These are phyloP conservation scores for Chaetoderma sp. DNA, from an alignment of 2,888 invertebrate genomes.

Conservation along the genomic window DNA sequence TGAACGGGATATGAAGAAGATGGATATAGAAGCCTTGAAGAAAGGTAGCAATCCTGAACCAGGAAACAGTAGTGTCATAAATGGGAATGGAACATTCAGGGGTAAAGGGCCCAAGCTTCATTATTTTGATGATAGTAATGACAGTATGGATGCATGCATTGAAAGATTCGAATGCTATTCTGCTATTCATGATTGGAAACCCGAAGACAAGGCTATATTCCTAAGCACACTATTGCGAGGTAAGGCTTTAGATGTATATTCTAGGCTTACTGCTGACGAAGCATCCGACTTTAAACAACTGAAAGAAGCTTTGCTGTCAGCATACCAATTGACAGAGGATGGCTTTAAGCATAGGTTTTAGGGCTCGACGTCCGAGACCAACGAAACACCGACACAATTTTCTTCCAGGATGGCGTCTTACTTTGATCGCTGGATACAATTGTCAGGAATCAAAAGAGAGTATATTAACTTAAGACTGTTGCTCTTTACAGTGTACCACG, in stretches of 20 bases:
- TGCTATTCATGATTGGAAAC: slow-evolving; percentile 6
- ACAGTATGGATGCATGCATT: slow-evolving; percentile 12
- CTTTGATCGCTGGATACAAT: not conserved
- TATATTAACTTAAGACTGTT: too few relatives aligned
- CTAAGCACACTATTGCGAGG: not conserved
- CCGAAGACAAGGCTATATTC: not conserved
- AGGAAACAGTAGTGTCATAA: too few relatives aligned
- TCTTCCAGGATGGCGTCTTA: not conserved
- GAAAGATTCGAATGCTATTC: slow-evolving; percentile 12
- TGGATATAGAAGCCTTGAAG: too few relatives aligned
- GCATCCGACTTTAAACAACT: not conserved
- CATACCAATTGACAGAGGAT: slow-evolving; percentile 6
- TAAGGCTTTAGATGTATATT: slow-evolving; percentile 7
- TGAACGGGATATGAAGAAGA: too few relatives aligned
- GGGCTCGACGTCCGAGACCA: not conserved
- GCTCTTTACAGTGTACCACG: too few relatives aligned
- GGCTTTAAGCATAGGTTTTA: not conserved
- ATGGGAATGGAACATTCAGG: too few relatives aligned
- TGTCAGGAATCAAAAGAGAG: too few relatives aligned
- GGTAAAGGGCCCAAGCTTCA: not conserved
- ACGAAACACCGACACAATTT: slow-evolving; percentile 2
- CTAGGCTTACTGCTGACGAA: not conserved
- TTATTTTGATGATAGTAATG: slow-evolving; percentile 6
- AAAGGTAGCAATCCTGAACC: too few relatives aligned
- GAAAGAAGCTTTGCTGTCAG: not conserved